Evolutionary conservation across 2,113 vertebrate species (phyloP).

Genomic region (Salvator merianae): DNA sequence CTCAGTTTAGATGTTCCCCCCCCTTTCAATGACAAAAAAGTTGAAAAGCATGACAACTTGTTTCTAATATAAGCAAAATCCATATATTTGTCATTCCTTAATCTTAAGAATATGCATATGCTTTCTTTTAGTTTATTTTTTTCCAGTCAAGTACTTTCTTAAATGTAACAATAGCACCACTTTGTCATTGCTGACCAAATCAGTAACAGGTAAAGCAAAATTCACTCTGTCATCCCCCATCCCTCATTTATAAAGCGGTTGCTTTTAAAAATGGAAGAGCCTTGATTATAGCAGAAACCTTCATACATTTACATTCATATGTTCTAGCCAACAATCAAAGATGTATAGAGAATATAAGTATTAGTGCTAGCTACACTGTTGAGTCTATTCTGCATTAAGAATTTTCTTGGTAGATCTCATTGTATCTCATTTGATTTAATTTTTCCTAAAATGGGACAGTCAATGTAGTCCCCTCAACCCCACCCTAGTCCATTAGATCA

Average conservation of each 20-base stretch:
- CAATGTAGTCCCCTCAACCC: background rate
- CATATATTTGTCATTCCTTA: conserved; percentile 75
- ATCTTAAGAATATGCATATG: conserved; percentile 83
- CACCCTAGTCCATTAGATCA: background rate
- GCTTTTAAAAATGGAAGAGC: conserved; percentile 30
- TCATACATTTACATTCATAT: conserved; percentile 21
- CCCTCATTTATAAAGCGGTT: background rate
- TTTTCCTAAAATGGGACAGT: background rate
- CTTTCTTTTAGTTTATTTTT: conserved; percentile 69
- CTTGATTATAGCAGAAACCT: conserved; percentile 31
- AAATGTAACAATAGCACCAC: conserved; percentile 86
- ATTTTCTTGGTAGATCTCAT: background rate
- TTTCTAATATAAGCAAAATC: conserved; percentile 72
- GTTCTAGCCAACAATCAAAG: conserved; percentile 13
- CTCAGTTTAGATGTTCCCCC: conserved; percentile 36
- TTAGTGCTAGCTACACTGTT: background rate
- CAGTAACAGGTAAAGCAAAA: conserved; percentile 80
- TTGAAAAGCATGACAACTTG: conserved; percentile 74
- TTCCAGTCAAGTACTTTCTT: conserved; percentile 86
- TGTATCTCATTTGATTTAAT: background rate
- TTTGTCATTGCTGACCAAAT: conserved; percentile 79
- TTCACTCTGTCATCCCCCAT: conserved; percentile 26
- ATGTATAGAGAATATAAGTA: background rate
- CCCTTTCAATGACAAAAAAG: conserved; percentile 68
- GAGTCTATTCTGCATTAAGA: background rate